Evolutionary conservation across 2,888 invertebrate species (phyloP).

Genomic region (Erannis defoliaria): DNA sequence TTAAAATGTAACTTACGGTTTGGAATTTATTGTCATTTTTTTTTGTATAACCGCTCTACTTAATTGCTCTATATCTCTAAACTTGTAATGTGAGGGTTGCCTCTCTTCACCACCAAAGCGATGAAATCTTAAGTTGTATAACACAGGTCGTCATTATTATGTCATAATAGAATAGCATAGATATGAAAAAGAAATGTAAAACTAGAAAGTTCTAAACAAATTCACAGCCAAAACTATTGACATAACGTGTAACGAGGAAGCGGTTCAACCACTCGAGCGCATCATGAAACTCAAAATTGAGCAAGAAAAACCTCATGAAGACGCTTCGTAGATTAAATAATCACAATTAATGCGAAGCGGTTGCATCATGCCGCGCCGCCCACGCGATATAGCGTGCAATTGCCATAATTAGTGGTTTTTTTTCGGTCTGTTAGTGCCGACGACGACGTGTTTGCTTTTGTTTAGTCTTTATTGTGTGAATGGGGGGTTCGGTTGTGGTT

Average conservation of each 20-base stretch:
- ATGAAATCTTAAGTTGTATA: too few relatives aligned
- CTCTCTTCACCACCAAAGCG: too few relatives aligned
- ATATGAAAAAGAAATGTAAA: not conserved
- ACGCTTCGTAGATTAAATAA: constrained; percentile 64
- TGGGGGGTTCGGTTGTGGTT: constrained; percentile 7
- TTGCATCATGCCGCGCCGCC: constrained; percentile 61
- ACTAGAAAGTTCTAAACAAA: constrained; percentile 7
- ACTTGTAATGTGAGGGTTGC: too few relatives aligned
- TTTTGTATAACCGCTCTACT: too few relatives aligned
- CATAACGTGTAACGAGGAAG: constrained; percentile 32
- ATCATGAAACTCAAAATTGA: constrained; percentile 39
- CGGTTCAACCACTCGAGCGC: constrained; percentile 23
- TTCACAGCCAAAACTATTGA: constrained; percentile 17
- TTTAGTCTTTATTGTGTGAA: constrained; percentile 19
- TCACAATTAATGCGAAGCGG: constrained; percentile 59
- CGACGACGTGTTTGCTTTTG: constrained; percentile 35
- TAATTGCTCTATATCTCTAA: too few relatives aligned
- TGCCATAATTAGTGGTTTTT: constrained; percentile 71
- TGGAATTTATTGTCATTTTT: too few relatives aligned
- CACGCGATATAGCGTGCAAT: constrained; percentile 69
- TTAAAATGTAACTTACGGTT: too few relatives aligned
- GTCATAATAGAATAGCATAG: not conserved
- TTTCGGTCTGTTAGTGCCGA: constrained; percentile 60
- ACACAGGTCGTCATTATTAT: too few relatives aligned
- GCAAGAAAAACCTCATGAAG: constrained; percentile 55